phyloP scores from a whole-genome alignment of 2,888 invertebrate species.

The Cynaeus angustus region DNA sequence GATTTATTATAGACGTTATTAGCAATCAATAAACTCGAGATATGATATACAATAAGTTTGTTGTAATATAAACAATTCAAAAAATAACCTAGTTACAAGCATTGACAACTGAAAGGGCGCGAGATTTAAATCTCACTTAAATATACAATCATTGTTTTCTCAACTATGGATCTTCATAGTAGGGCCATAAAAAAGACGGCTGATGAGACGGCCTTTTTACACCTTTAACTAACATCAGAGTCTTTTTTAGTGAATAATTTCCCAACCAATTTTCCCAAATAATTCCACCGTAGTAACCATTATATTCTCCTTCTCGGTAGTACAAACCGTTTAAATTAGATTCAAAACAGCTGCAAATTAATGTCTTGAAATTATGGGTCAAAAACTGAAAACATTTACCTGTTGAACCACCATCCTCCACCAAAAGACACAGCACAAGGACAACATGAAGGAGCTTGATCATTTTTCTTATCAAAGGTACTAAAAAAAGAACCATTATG shows the following conservation, averaged over 20 bases:
- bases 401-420: slow-evolving; percentile 78
- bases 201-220: slow-evolving; percentile 3
- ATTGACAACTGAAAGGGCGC: slow-evolving; percentile 1
- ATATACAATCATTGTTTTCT: slow-evolving; percentile 5
- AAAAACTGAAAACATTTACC: slow-evolving; percentile 62
- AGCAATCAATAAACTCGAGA: no score
- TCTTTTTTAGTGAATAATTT: slow-evolving; percentile 73
- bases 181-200: slow-evolving; percentile 40
- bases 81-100: slow-evolving; percentile 6
- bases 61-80: no score
- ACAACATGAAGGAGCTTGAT: slow-evolving; percentile 73
- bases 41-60: no score
- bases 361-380: not conserved
- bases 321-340: slow-evolving; percentile 76
- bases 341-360: slow-evolving; percentile 72
- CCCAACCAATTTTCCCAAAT: slow-evolving; percentile 77
- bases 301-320: slow-evolving; percentile 68
- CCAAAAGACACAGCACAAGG: slow-evolving; percentile 74
- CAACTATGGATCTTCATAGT: slow-evolving; percentile 53
- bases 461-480: slow-evolving; percentile 72
- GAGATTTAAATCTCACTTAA: slow-evolving; percentile 26
- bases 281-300: slow-evolving; percentile 73
- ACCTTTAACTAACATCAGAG: slow-evolving; percentile 72
- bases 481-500: slow-evolving; percentile 74
- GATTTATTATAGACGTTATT: no score